phyloP scores from a whole-genome alignment of 1,140 invertebrate genomes.

The Euwallacea fornicatus region DNA sequence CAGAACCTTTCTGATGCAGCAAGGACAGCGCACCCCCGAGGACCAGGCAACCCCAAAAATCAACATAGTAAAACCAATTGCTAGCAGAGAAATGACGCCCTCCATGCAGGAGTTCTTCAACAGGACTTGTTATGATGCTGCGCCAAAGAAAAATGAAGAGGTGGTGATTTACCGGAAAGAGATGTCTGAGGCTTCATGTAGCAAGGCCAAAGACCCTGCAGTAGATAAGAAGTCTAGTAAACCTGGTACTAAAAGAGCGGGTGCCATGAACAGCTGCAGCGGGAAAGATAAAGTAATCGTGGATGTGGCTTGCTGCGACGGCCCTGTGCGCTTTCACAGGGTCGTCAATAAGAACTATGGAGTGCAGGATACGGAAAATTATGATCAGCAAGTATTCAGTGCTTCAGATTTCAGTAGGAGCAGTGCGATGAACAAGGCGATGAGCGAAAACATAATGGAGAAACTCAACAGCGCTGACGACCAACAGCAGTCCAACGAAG shows the following conservation, averaged over 20 bases:
- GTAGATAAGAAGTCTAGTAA: not conserved
- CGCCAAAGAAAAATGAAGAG: conserved; percentile 10
- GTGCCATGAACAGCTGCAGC: not conserved
- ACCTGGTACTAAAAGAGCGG: not conserved
- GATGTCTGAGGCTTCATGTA: not conserved
- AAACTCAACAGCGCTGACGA: conserved; percentile 50
- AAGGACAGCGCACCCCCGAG: conserved; percentile 27
- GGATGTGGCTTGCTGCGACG: conserved; percentile 85
- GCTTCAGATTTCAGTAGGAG: conserved; percentile 47
- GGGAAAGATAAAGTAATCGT: conserved; percentile 62
- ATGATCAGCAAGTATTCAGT: conserved; percentile 38
- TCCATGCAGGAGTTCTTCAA: conserved; percentile 43
- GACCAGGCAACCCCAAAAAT: conserved; percentile 34
- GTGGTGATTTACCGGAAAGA: not conserved
- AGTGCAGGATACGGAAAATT: conserved; percentile 46
- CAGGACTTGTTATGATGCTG: conserved; percentile 30
- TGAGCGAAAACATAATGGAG: conserved; percentile 55
- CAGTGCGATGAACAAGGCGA: conserved; percentile 55
- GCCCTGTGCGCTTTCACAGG: conserved; percentile 79
- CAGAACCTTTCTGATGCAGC: conserved; percentile 55
- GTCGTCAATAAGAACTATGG: conserved; percentile 76
- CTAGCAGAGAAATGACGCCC: conserved; percentile 51
- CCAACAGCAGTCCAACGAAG: conserved; percentile 45
- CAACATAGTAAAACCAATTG: conserved; percentile 55
- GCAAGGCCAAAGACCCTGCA: not conserved